Evolutionary conservation across 2,888 invertebrate genomes (phyloP).

Genomic region (Campoplex capitator): DNA sequence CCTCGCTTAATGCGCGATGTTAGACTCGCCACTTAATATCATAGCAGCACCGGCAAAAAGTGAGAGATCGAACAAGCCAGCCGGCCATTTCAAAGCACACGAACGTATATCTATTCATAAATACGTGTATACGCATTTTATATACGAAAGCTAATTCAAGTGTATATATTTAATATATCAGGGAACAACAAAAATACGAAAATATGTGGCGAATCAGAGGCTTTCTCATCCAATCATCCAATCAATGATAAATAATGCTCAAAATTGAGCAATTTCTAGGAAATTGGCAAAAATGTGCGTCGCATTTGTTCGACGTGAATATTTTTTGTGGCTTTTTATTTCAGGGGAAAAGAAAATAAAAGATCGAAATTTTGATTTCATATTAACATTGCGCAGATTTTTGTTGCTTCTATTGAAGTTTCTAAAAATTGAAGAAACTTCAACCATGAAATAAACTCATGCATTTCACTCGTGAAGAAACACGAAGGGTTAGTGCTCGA

Average conservation of each 20-base stretch:
- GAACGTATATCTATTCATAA: slow-evolving; percentile 3
- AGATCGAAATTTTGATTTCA: not conserved
- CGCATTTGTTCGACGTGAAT: not conserved
- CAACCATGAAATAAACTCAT: not conserved
- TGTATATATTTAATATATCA: not conserved
- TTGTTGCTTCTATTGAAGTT: not conserved
- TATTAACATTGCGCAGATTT: not conserved
- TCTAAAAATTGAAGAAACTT: too few relatives aligned
- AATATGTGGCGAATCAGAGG: slow-evolving; percentile 6
- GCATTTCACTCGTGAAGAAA: too few relatives aligned
- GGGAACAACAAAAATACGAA: not conserved
- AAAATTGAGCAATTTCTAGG: not conserved
- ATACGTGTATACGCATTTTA: not conserved
- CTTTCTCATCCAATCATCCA: not conserved
- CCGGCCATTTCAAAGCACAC: slow-evolving; percentile 40
- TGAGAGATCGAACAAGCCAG: slow-evolving; percentile 49
- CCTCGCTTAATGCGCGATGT: slow-evolving; percentile 59
- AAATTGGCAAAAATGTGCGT: not conserved
- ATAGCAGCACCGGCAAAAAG: slow-evolving; percentile 39
- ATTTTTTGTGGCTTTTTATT: not conserved
- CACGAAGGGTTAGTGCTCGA: too few relatives aligned
- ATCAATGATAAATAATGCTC: not conserved
- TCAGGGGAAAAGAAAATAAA: not conserved
- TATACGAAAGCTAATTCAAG: not conserved
- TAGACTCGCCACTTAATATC: slow-evolving; percentile 66